Percentiles rank a stretch among this genome's conserved stretches.
Evolutionary conservation across 1,140 invertebrate genomes (phyloP).

Genomic region (Acyrthosiphon pisum): DNA sequence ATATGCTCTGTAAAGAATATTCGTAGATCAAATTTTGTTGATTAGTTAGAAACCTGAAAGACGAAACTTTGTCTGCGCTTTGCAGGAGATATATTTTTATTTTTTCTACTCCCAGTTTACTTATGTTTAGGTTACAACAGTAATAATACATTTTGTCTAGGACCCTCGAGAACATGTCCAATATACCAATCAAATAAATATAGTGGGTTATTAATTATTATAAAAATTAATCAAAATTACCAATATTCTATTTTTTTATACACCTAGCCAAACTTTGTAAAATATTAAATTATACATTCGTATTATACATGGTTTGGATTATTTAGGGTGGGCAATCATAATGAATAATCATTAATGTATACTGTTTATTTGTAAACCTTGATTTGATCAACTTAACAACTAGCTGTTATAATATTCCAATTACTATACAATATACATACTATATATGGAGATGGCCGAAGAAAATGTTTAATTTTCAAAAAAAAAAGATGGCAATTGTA

Average conservation of each 20-base stretch:
- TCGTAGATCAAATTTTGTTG: background rate
- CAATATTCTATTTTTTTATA: background rate
- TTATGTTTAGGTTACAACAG: background rate
- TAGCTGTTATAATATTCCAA: background rate
- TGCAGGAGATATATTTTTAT: background rate
- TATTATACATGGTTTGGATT: background rate
- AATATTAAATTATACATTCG: background rate
- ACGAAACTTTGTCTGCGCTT: background rate
- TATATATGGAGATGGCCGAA: background rate
- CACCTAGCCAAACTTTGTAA: background rate
- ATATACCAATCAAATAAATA: background rate
- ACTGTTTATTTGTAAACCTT: background rate
- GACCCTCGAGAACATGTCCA: background rate
- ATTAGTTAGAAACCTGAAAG: background rate
- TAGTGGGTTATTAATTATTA: background rate
- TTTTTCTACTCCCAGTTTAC: background rate
- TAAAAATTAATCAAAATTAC: background rate
- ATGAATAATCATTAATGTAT: background rate
- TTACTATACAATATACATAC: background rate
- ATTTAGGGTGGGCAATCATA: background rate
- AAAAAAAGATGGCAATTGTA: background rate
- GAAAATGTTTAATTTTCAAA: conserved; percentile 30
- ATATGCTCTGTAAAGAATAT: background rate
- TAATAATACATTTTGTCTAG: no score
- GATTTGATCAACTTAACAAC: background rate